Percentiles rank a stretch among this genome's conserved stretches.
Conservation (phyloP, 2,113 vertebrate genomes). For the Nerophis ophidion region DNA sequence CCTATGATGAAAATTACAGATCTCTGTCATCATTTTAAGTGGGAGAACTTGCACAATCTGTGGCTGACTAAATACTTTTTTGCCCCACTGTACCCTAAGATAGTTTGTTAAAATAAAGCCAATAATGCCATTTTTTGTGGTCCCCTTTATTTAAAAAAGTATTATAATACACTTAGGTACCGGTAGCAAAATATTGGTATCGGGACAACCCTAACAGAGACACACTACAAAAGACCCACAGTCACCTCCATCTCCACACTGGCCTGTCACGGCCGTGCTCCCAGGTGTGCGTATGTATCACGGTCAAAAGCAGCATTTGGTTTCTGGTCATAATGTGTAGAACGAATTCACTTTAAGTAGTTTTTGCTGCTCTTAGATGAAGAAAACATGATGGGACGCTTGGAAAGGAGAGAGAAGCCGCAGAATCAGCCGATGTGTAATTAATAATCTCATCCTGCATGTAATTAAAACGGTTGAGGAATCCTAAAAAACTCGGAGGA, state of each 20-base stretch:
- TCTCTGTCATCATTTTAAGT: no score
- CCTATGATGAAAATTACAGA: no score
- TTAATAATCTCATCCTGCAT: conserved; percentile 46
- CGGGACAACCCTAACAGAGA: conserved; percentile 12
- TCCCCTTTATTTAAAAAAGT: no score
- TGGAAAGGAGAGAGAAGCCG: conserved; percentile 34
- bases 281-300: not conserved
- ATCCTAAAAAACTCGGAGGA: conserved; percentile 28
- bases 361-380: conserved; percentile 38
- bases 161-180: no score
- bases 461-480: conserved; percentile 20
- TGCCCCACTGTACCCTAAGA: no score
- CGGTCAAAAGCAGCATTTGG: conserved; percentile 1
- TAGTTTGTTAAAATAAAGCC: no score
- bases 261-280: conserved; percentile 20
- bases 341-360: conserved; percentile 21
- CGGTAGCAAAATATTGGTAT: no score
- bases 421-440: conserved; percentile 43
- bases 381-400: conserved; percentile 42
- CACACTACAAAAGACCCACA: conserved; percentile 46
- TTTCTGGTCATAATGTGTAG: conserved; percentile 15
- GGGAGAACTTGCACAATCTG: no score
- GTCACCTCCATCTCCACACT: conserved; percentile 20
- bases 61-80: no score
- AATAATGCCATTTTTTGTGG: no score